phyloP scores from a whole-genome alignment of 2,113 vertebrate genomes.

The Gymnobelideus leadbeateri region DNA sequence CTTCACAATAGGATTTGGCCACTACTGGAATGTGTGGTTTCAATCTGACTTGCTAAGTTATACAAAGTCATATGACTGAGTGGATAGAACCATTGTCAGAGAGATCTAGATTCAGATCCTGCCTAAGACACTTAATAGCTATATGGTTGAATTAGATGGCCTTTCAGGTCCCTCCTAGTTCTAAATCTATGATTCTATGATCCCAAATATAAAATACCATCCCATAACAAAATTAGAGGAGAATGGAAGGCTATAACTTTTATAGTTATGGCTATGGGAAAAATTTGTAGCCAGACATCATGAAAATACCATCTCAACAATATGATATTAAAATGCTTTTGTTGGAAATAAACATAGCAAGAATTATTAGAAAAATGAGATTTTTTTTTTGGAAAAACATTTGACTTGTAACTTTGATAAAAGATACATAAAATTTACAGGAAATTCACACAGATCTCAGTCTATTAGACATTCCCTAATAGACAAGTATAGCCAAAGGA shows the following conservation, averaged over 20 bases:
- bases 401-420: not conserved
- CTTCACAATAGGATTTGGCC: not conserved
- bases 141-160: not conserved
- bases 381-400: not conserved
- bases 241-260: not conserved
- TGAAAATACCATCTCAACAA: not conserved
- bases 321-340: not conserved
- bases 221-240: not conserved
- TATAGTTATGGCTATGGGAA: not conserved
- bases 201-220: not conserved
- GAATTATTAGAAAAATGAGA: not conserved
- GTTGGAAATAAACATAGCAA: not conserved
- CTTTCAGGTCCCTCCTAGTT: not conserved
- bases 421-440: not conserved
- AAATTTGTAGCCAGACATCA: not conserved
- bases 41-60: not conserved
- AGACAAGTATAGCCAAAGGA: not conserved
- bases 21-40: not conserved
- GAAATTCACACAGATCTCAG: not conserved
- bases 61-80: not conserved
- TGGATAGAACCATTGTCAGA: not conserved
- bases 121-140: not conserved
- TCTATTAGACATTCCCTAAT: not conserved
- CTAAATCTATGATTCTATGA: not conserved
- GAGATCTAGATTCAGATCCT: not conserved